Evolutionary conservation across 1,140 invertebrate genomes (phyloP).

Genomic region (Ceratina australensis): DNA sequence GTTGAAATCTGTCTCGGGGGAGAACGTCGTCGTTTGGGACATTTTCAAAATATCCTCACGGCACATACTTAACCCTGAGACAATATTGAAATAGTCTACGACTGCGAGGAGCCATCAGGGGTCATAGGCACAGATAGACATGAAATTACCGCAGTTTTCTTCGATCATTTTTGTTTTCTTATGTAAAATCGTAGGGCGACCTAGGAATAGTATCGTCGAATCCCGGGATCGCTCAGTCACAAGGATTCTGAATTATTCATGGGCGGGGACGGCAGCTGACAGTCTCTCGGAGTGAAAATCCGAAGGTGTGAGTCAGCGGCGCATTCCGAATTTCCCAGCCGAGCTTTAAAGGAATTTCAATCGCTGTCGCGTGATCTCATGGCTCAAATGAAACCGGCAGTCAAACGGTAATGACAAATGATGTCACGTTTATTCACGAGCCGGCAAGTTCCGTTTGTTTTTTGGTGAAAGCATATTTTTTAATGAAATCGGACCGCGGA

Average conservation of each 20-base stretch:
- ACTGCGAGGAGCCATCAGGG: too few species aligned
- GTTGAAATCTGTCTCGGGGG: neutral
- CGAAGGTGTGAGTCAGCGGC: conserved; percentile 37
- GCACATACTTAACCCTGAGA: too few species aligned
- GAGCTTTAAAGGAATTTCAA: conserved; percentile 18
- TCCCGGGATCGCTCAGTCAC: conserved; percentile 13
- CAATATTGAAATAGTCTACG: too few species aligned
- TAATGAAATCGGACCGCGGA: too few species aligned
- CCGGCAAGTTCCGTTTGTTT: too few species aligned
- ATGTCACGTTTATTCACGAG: too few species aligned
- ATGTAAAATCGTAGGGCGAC: neutral
- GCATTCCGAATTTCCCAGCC: conserved; percentile 44
- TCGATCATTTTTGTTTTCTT: too few species aligned
- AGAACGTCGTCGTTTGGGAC: too few species aligned
- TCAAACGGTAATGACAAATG: too few species aligned
- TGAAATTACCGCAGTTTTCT: neutral
- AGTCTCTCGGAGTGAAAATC: conserved; percentile 47
- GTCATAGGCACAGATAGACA: too few species aligned
- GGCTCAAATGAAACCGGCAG: conserved; percentile 9
- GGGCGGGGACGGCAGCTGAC: neutral
- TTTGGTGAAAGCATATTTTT: too few species aligned
- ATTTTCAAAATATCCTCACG: too few species aligned
- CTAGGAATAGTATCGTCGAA: neutral
- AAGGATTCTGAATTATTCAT: conserved; percentile 44
- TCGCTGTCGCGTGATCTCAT: neutral